These are phyloP conservation scores for Ibidorhyncha struthersii DNA, from an alignment of 2,113 vertebrate species.

Conservation along the genomic window DNA sequence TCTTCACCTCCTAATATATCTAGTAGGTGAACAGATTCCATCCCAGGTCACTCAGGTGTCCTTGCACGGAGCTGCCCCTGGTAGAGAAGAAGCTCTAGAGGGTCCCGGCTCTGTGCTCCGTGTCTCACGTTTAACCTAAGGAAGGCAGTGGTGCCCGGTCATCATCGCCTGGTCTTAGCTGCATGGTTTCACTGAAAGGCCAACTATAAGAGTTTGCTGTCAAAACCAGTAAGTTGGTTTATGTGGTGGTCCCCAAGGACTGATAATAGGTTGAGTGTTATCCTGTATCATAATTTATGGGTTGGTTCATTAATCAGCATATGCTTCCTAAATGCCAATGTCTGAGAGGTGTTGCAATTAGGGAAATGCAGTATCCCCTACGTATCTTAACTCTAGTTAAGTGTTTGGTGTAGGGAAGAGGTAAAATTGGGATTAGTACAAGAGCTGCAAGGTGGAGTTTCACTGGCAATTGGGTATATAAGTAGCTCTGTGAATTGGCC, in stretches of 20 bases:
- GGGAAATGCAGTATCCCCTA: not conserved
- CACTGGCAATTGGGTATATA: not conserved
- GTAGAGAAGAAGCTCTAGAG: not conserved
- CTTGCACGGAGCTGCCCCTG: not conserved
- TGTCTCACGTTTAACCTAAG: accelerated
- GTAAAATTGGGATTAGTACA: not conserved
- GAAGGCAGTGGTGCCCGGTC: not conserved
- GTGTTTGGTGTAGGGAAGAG: not conserved
- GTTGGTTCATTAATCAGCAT: not conserved
- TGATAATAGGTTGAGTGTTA: not conserved
- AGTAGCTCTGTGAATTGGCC: not conserved
- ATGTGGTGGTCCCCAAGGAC: not conserved
- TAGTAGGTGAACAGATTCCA: not conserved
- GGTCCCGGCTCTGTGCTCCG: no score
- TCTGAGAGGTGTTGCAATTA: not conserved
- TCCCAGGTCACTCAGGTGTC: accelerated
- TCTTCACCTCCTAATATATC: not conserved
- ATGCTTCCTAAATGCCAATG: not conserved
- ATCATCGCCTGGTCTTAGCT: no score
- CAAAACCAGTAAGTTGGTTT: not conserved
- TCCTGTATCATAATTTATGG: not conserved
- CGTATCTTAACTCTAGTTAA: not conserved
- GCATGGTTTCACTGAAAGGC: not conserved
- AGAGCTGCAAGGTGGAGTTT: not conserved
- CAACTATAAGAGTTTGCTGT: not conserved